Evolutionary conservation across 2,888 invertebrate species (phyloP).

Genomic region (Neoitamus cyanurus): DNA sequence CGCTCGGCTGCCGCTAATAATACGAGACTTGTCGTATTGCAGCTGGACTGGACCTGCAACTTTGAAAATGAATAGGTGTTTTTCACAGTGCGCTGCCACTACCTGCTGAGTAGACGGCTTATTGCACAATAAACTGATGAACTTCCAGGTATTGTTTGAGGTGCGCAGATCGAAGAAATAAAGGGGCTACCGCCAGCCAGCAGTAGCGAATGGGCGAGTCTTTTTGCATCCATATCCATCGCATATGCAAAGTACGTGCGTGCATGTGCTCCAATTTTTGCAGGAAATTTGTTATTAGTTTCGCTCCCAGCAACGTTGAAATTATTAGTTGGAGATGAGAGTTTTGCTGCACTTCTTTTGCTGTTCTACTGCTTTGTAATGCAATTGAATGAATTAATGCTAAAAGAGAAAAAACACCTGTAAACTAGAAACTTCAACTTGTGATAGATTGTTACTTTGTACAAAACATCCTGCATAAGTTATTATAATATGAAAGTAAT

Average conservation of each 20-base stretch:
- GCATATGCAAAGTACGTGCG: not conserved
- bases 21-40: not conserved
- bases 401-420: not conserved
- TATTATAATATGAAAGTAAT: no score
- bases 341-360: not conserved
- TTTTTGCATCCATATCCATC: not conserved
- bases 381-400: not conserved
- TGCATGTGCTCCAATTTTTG: not conserved
- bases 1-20: not conserved
- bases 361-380: not conserved
- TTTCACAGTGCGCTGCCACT: not conserved
- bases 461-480: no score
- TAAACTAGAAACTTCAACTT: not conserved
- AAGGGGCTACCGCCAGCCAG: not conserved
- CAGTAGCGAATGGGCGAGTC: not conserved
- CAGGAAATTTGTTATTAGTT: slow-evolving; percentile 1
- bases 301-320: not conserved
- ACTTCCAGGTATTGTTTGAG: not conserved
- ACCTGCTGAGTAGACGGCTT: not conserved
- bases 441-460: not conserved
- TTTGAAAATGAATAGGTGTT: not conserved
- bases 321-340: not conserved
- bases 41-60: not conserved
- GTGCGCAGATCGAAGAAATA: not conserved
- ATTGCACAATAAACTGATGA: not conserved